A percentile compares a stretch with the other conserved stretches of the same genome.
These are phyloP conservation scores for Prionailurus viverrinus DNA, from an alignment of 2,113 vertebrate species.

Conservation along the genomic window DNA sequence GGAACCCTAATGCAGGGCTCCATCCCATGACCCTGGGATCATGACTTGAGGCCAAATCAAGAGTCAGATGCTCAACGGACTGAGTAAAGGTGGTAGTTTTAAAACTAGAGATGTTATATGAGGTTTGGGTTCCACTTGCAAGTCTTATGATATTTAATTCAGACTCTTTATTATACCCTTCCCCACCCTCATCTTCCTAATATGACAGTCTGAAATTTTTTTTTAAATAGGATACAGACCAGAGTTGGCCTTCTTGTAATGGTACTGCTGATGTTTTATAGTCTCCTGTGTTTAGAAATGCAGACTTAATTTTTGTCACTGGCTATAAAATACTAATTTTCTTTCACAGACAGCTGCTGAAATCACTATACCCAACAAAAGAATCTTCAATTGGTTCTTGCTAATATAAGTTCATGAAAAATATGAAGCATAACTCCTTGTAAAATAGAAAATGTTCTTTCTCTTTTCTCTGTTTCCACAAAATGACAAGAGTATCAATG, in stretches of 20 bases:
- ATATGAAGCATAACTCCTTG: slow-evolving; percentile 33
- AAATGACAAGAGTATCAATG: slow-evolving; percentile 47
- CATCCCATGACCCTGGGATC: too few relatives aligned
- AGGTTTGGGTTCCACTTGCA: slow-evolving; percentile 38
- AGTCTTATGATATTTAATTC: slow-evolving; percentile 55
- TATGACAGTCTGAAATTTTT: background rate
- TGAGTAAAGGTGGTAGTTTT: slow-evolving; percentile 31
- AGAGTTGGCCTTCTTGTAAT: background rate
- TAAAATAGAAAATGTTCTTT: slow-evolving; percentile 56
- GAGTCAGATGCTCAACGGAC: too few relatives aligned
- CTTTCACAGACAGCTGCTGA: slow-evolving; percentile 27
- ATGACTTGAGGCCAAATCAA: too few relatives aligned
- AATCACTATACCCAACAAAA: background rate
- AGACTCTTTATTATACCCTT: background rate
- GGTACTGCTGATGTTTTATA: background rate
- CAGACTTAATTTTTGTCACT: slow-evolving; percentile 34
- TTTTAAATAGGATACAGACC: background rate
- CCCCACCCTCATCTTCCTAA: background rate
- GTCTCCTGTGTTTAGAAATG: slow-evolving; percentile 1
- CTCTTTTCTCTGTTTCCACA: slow-evolving; percentile 46
- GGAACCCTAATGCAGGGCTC: too few relatives aligned
- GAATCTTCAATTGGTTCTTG: slow-evolving; percentile 12
- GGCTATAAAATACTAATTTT: slow-evolving; percentile 43
- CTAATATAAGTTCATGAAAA: slow-evolving; percentile 37
- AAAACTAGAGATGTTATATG: slow-evolving; percentile 45